These are phyloP conservation scores for Mesocentrotus franciscanus DNA, from an alignment of 53 echinoderm and acorn worm species.

Conservation along the genomic window DNA sequence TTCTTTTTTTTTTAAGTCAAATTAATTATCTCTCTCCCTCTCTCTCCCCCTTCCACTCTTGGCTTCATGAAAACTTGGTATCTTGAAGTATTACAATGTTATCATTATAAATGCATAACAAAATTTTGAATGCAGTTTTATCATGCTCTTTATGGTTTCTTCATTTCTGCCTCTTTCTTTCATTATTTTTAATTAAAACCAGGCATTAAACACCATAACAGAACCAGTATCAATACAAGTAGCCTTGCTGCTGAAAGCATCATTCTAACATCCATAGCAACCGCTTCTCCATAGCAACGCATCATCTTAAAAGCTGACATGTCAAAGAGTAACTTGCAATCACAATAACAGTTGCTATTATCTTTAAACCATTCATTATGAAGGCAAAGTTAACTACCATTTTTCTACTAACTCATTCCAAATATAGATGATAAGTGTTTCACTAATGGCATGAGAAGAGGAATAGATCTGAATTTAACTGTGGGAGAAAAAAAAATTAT, in stretches of 20 bases:
- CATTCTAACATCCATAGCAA: neutral
- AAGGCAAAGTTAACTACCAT: neutral
- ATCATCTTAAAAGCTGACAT: slow-evolving; percentile 4
- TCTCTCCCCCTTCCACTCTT: neutral
- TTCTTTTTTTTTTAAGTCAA: neutral
- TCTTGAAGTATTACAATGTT: neutral
- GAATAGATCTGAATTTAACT: neutral
- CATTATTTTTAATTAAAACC: neutral
- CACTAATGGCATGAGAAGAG: neutral
- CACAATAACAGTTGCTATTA: neutral
- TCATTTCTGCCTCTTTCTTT: neutral
- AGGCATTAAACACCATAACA: neutral
- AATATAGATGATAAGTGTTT: neutral
- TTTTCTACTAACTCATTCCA: neutral
- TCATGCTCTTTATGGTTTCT: neutral
- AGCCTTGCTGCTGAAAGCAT: neutral
- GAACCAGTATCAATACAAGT: neutral
- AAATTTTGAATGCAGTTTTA: neutral
- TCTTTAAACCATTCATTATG: slow-evolving; percentile 5
- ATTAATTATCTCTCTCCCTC: neutral
- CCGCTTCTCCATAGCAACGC: slow-evolving; percentile 10
- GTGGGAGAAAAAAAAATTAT: too few relatives aligned
- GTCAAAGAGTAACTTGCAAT: slow-evolving; percentile 15
- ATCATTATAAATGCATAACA: too few relatives aligned
- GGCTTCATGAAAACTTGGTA: neutral